phyloP scores from a whole-genome alignment of 2,888 invertebrate species.

The Cecidostiba fungosa region DNA sequence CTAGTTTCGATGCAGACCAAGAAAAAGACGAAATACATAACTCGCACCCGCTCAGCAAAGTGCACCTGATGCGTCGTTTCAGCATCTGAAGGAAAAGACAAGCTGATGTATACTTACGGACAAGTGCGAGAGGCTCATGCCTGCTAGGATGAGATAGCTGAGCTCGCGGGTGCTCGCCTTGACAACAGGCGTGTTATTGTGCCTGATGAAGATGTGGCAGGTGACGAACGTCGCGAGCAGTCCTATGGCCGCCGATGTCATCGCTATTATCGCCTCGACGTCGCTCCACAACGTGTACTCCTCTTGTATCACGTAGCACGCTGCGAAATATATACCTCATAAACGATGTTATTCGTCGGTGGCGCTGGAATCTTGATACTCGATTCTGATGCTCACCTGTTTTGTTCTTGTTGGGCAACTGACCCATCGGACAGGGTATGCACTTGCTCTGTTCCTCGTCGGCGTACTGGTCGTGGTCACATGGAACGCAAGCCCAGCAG shows the following conservation, averaged over 20 bases:
- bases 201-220: slow-evolving; percentile 84
- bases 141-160: slow-evolving; percentile 87
- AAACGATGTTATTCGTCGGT: neutral
- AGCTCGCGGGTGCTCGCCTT: slow-evolving; percentile 86
- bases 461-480: slow-evolving; percentile 84
- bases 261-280: slow-evolving; percentile 84
- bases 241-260: slow-evolving; percentile 84
- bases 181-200: slow-evolving; percentile 89
- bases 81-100: too few relatives aligned
- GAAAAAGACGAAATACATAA: neutral
- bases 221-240: slow-evolving; percentile 84
- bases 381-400: slow-evolving; percentile 81
- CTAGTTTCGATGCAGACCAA: slow-evolving; percentile 58
- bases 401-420: slow-evolving; percentile 84
- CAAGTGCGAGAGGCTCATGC: slow-evolving; percentile 77
- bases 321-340: slow-evolving; percentile 71
- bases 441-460: slow-evolving; percentile 83
- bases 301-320: slow-evolving; percentile 83
- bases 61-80: too few relatives aligned
- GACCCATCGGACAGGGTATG: slow-evolving; percentile 83
- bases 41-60: too few relatives aligned
- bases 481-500: slow-evolving; percentile 89
- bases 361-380: too few relatives aligned
- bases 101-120: slow-evolving; percentile 67
- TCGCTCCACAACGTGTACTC: slow-evolving; percentile 85